Evolutionary conservation across 2,888 invertebrate genomes (phyloP).

Genomic region (Calameuta filiformis): DNA sequence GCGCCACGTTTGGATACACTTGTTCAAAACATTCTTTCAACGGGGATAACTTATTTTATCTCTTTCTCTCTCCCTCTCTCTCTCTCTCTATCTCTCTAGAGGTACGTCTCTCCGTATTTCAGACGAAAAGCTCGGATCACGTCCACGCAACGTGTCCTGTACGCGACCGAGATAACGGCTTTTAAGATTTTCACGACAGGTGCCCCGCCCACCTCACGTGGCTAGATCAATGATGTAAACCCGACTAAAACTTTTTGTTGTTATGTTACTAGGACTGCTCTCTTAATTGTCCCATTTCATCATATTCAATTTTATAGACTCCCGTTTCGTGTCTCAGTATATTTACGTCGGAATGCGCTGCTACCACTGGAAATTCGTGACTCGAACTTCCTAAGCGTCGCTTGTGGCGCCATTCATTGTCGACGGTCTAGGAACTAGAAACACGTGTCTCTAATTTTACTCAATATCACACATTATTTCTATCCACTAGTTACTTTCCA

Average conservation of each 20-base stretch:
- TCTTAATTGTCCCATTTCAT: neutral
- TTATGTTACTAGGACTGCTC: neutral
- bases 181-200: neutral
- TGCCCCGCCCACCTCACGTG: neutral
- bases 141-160: neutral
- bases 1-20: neutral
- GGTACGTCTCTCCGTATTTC: neutral
- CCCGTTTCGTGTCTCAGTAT: neutral
- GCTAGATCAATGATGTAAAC: neutral
- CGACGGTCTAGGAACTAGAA: neutral
- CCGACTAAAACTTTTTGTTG: too few relatives aligned
- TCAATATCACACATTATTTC: neutral
- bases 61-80: neutral
- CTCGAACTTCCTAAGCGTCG: neutral
- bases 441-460: neutral
- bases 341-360: neutral
- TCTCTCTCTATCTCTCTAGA: neutral
- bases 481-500: neutral
- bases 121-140: neutral
- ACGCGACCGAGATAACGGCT: neutral
- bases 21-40: constrained; percentile 3
- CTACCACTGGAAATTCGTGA: neutral
- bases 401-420: neutral
- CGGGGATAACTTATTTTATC: neutral
- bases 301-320: neutral